These are phyloP conservation scores for Podarcis muralis DNA, from an alignment of 2,113 vertebrate species.

Conservation along the genomic window DNA sequence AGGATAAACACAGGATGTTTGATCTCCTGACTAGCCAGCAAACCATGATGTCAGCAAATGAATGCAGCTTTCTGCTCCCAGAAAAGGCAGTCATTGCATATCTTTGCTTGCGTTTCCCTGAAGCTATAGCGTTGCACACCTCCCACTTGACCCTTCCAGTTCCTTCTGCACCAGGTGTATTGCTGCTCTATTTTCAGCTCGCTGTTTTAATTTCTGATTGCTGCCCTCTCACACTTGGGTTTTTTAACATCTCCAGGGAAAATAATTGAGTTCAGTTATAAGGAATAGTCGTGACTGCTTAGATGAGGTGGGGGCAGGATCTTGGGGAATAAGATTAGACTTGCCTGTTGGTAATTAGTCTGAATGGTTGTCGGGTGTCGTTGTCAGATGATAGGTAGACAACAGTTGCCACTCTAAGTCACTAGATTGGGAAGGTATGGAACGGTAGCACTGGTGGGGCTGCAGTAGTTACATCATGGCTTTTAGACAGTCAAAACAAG, in stretches of 20 bases:
- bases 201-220: too few relatives aligned
- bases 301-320: not conserved
- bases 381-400: too few relatives aligned
- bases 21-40: constrained; percentile 34
- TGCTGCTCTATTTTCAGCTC: constrained; percentile 8
- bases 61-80: constrained; percentile 25
- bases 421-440: too few relatives aligned
- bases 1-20: constrained; percentile 59
- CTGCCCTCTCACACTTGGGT: not conserved
- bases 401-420: too few relatives aligned
- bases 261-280: not conserved
- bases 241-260: too few relatives aligned
- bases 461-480: too few relatives aligned
- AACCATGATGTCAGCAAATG: constrained; percentile 20
- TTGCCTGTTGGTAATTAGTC: not conserved
- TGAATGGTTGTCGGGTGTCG: too few relatives aligned
- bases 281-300: not conserved
- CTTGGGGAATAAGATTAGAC: not conserved
- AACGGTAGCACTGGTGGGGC: too few relatives aligned
- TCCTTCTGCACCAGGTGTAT: fast-evolving
- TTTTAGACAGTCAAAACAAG: too few relatives aligned
- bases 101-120: not conserved
- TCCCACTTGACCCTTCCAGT: not conserved
- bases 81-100: not conserved
- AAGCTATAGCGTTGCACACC: not conserved